Evolutionary conservation across 2,888 invertebrate genomes (phyloP).

Genomic region (Emmelina monodactyla): DNA sequence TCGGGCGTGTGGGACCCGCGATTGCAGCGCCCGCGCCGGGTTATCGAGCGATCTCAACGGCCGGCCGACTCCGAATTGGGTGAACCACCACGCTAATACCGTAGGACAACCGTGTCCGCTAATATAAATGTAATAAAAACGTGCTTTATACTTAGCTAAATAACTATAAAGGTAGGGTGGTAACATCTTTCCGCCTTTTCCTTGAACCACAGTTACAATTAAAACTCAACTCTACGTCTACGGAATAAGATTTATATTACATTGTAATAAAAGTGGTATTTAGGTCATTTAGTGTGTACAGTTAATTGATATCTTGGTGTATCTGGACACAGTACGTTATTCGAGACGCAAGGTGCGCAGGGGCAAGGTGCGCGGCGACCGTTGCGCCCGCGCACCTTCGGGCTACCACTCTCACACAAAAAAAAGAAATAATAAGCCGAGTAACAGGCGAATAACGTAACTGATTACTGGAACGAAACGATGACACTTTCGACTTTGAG

Average conservation of each 20-base stretch:
- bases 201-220: conserved; percentile 5
- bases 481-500: conserved; percentile 17
- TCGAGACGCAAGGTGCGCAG: conserved; percentile 50
- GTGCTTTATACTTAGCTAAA: conserved; percentile 47
- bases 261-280: conserved; percentile 4
- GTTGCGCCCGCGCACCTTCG: conserved; percentile 47
- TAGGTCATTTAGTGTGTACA: conserved; percentile 21
- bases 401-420: conserved; percentile 15
- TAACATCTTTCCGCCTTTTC: conserved; percentile 42
- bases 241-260: conserved; percentile 6
- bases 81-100: conserved; percentile 38
- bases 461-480: conserved; percentile 46
- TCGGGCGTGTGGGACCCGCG: conserved; percentile 12
- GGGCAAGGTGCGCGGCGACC: conserved; percentile 55
- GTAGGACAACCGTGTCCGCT: conserved; percentile 60
- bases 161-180: conserved; percentile 51
- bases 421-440: conserved; percentile 32
- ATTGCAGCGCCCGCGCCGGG: conserved; percentile 16
- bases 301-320: conserved; percentile 47
- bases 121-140: conserved; percentile 45
- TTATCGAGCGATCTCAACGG: conserved; percentile 46
- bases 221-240: conserved; percentile 7
- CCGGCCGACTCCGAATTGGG: conserved; percentile 29
- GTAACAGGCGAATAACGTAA: conserved; percentile 42
- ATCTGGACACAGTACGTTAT: conserved; percentile 34